Percentiles rank a stretch among this genome's conserved stretches.
These are phyloP conservation scores for Gambusia holbrooki DNA, from an alignment of 2,113 vertebrate species.

Conservation along the genomic window DNA sequence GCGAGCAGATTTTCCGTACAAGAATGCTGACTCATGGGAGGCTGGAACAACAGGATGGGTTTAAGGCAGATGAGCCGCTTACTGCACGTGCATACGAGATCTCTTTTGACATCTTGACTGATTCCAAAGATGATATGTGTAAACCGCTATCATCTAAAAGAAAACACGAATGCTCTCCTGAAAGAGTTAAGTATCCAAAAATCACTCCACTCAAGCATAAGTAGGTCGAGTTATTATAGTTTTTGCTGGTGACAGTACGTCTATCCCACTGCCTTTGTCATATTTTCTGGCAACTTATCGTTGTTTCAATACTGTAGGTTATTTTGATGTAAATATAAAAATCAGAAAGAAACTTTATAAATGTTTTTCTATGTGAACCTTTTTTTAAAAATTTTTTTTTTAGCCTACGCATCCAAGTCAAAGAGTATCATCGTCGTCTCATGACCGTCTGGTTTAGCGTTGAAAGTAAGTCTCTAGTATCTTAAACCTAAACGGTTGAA, in stretches of 20 bases:
- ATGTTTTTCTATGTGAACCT: too few relatives aligned
- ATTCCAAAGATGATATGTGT: conserved; percentile 7
- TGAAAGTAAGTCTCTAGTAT: too few relatives aligned
- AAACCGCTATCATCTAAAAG: neutral
- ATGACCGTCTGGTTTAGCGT: too few relatives aligned
- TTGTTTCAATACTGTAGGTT: neutral
- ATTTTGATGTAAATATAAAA: too few relatives aligned
- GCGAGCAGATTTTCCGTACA: conserved; percentile 78
- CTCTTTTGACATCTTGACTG: conserved; percentile 14
- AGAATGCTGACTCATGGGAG: conserved; percentile 77
- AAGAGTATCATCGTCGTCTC: too few relatives aligned
- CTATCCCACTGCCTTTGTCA: neutral
- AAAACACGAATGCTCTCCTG: neutral
- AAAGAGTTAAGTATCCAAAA: neutral
- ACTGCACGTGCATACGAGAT: conserved; percentile 29
- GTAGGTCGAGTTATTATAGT: neutral
- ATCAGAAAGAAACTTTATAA: too few relatives aligned
- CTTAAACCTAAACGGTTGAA: too few relatives aligned
- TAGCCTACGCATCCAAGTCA: too few relatives aligned
- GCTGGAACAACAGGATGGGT: conserved; percentile 50
- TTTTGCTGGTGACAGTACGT: neutral
- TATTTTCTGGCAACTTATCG: neutral
- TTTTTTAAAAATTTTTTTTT: too few relatives aligned
- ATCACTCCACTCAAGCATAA: neutral
- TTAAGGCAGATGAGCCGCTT: conserved; percentile 58